A percentile compares a stretch with the other conserved stretches of the same genome.
Conservation (phyloP, 30 jellyfish, hydroid and myxozoan genomes). For the Cassiopea xamachana region DNA sequence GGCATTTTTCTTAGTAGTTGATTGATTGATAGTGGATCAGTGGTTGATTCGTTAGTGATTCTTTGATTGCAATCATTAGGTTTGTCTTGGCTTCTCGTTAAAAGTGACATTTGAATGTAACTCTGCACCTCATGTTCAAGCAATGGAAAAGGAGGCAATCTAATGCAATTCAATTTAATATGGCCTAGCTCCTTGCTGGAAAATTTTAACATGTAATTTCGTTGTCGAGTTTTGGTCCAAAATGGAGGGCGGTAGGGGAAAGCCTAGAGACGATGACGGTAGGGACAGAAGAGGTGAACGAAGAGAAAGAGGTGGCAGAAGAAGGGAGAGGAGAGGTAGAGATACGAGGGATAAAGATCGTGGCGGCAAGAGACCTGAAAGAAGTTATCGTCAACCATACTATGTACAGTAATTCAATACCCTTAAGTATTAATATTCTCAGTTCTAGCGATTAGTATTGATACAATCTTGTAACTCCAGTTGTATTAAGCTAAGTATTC, state of each 20-base stretch:
- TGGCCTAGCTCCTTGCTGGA: slow-evolving; percentile 2
- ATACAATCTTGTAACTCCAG: no score
- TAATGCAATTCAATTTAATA: slow-evolving; percentile 19
- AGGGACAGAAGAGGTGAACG: slow-evolving; percentile 54
- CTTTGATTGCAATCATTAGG: no score
- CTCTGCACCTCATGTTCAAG: neutral
- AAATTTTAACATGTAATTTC: no score
- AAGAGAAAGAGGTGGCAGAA: slow-evolving; percentile 71
- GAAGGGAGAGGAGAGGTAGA: slow-evolving; percentile 82
- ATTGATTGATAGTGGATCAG: no score
- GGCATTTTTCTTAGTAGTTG: no score
- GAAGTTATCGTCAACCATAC: slow-evolving; percentile 26
- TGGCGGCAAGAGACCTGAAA: slow-evolving; percentile 56
- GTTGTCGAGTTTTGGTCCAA: no score
- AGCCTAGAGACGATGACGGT: slow-evolving; percentile 58
- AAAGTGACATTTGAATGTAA: neutral
- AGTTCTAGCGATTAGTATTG: neutral
- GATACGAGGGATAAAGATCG: slow-evolving; percentile 74
- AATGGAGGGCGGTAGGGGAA: slow-evolving; percentile 38
- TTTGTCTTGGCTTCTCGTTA: no score
- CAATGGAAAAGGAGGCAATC: slow-evolving; percentile 5
- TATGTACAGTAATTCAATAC: neutral
- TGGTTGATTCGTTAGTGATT: no score
- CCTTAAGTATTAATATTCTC: neutral
- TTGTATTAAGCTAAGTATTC: no score